Conservation (phyloP, 2,797 vertebrate species). For the Urocyon cinereoargenteus region DNA sequence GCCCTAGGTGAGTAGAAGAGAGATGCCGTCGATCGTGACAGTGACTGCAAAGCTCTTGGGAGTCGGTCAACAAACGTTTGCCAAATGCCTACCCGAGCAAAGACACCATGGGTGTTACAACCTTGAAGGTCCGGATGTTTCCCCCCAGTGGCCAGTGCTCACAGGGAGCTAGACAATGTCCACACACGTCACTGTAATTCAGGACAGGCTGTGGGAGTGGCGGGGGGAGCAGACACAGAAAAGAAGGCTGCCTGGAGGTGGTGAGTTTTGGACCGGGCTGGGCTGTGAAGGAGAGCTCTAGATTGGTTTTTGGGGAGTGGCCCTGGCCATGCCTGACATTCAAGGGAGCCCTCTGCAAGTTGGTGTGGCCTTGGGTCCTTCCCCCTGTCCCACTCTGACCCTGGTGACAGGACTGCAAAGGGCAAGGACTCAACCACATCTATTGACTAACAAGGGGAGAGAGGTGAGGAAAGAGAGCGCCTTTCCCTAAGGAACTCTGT, state of each 20-base stretch:
- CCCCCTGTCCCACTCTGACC: background rate
- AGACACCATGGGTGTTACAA: background rate
- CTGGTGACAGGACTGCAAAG: background rate
- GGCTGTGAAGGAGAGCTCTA: background rate
- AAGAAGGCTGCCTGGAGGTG: background rate
- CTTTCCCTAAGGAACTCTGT: constrained; percentile 8
- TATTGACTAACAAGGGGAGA: background rate
- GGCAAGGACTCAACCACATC: background rate
- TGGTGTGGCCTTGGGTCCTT: background rate
- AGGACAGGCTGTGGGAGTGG: background rate
- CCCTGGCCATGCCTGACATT: background rate
- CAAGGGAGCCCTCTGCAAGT: background rate
- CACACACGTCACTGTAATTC: background rate
- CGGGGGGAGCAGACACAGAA: background rate
- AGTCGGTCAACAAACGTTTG: background rate
- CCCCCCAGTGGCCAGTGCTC: background rate
- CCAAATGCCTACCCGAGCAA: background rate
- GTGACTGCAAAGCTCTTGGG: background rate
- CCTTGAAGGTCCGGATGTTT: background rate
- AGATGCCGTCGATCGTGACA: background rate
- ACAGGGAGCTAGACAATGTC: background rate
- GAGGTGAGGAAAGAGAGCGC: background rate
- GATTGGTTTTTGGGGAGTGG: background rate
- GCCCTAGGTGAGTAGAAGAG: background rate
- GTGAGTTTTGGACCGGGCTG: background rate